Evolutionary conservation across 30 jellyfish, hydroid and myxozoan species (phyloP).

Genomic region (Turritopsis rubra): DNA sequence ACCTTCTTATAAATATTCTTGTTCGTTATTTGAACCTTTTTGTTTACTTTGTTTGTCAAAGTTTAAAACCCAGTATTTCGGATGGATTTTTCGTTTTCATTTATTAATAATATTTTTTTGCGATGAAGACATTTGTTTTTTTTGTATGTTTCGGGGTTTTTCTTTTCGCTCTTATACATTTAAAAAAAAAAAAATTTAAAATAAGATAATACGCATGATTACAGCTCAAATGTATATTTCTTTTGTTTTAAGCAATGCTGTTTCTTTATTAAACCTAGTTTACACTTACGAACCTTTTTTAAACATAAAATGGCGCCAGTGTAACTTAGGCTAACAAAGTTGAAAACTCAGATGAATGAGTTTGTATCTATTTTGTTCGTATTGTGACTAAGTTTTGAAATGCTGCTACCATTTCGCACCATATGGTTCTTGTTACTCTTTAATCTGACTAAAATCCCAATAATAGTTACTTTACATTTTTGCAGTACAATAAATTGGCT

Average conservation of each 20-base stretch:
- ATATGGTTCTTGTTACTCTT: too few relatives aligned
- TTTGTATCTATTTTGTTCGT: not conserved
- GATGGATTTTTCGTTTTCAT: too few relatives aligned
- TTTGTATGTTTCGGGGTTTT: too few relatives aligned
- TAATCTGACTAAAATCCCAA: not conserved
- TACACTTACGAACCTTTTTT: not conserved
- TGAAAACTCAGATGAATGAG: not conserved
- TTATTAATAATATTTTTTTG: too few relatives aligned
- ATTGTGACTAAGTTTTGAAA: not conserved
- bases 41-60: too few relatives aligned
- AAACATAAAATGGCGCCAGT: not conserved
- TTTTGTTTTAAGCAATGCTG: not conserved
- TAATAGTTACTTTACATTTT: not conserved
- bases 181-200: too few relatives aligned
- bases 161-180: too few relatives aligned
- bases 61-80: too few relatives aligned
- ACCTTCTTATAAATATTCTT: too few relatives aligned
- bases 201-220: too few relatives aligned
- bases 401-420: not conserved
- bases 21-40: too few relatives aligned
- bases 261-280: not conserved
- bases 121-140: too few relatives aligned
- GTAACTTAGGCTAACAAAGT: not conserved
- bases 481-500: conserved; percentile 12
- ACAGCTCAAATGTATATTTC: not conserved